Evolutionary conservation across 23 tunicate genomes (phyloP), one percentile per base, ranked within the genome.

Genomic region (Diplosoma virens): DNA sequence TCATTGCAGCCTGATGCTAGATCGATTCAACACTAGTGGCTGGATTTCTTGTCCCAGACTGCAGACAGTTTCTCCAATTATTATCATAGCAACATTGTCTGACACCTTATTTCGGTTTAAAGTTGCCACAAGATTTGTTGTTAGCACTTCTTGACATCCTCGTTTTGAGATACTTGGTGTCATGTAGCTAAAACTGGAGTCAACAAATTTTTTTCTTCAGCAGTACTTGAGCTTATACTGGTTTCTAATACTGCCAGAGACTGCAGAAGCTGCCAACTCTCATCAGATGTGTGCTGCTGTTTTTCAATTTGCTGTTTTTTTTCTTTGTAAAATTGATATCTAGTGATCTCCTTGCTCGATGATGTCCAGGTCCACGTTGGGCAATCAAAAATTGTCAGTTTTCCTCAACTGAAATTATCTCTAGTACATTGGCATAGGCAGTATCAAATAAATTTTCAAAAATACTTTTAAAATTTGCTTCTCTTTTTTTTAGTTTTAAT

Each of bases 21-120:
- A 63, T 63, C n/a, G 37, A n/a, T 63, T 63, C 37, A 25, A n/a
- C 9, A n/a, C 70, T 25, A 63, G 36, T 56, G 70, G 70, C 20
- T 63, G 70, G 70, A 63, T 30, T 63, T 63, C 36, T 63, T 63
- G 70, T 63, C 70, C 33, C 4, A 25, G 36, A 63, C 70, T 63
- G 35, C 16, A n/a, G 35, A 63, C 70, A 63, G 70, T 63, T 63
- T 63, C 70, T 6, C 70, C 70, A 63, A 63, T 63, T 63, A 63
- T 30, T 7, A 25, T 26, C 36, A 63, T 36, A 25, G 70, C 70
- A 27, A 11, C 70, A 6, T n/a, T 63, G 70, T 26, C 37, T 26
- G 70, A 28, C 36, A 63, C 30, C 9, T 25, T 63, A 63, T 30
- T 63, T 26, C 36, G 70, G 70, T 63, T 36, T n/a, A 63, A 63